Base-by-base conservation (phyloP, 2,888 invertebrate genomes). In the Drosophila bunnanda region DNA sequence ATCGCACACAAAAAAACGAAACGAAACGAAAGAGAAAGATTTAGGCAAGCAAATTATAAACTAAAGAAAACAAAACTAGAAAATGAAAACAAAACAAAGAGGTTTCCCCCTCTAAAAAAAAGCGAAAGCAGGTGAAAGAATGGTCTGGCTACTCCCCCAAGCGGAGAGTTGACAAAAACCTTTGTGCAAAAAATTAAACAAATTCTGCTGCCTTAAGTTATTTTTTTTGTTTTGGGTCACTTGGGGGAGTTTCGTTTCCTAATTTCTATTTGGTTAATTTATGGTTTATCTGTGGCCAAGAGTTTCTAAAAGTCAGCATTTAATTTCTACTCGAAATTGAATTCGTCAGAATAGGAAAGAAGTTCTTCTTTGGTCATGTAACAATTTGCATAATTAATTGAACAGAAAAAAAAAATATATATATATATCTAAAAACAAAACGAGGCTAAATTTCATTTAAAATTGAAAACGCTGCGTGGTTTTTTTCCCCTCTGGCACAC, bases 381-480 rank as follows among this genome's bases (percentile, higher is more conserved):
- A 64, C 56, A 56, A 83, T 86, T 83, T 74, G 74, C 76, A 86
- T 83, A 71, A 59, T 77, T 75, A 83, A 86, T 83, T 80, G 55
- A 68, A 38, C 34, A 43, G 15, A 58, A 56, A 53, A 53, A 41
- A 52, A 41, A 46, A 52, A 44, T 25, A 58, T 28, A 59, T 38
- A 46, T 10, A 69, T n/a, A n/a, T n/a, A 53, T 28, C 22, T 28
- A 28, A 55, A 39, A 74, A 60, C 55, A 41, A 79, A 61, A 59
- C 54, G 36, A 68, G 68, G 57, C 55, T 68, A 57, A 64, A 46
- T 71, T 79, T 78, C 50, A 77, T 75, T 75, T 77, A 70, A 80
- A 78, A 57, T 62, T 44, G 69, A 82, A 81, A 82, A 44, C 38
- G 73, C 68, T 85, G 69, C 38, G 60, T 76, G 48, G 30, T 39